phyloP scores from a whole-genome alignment of 2,797 vertebrate species.

The Micrastur ruficollis region DNA sequence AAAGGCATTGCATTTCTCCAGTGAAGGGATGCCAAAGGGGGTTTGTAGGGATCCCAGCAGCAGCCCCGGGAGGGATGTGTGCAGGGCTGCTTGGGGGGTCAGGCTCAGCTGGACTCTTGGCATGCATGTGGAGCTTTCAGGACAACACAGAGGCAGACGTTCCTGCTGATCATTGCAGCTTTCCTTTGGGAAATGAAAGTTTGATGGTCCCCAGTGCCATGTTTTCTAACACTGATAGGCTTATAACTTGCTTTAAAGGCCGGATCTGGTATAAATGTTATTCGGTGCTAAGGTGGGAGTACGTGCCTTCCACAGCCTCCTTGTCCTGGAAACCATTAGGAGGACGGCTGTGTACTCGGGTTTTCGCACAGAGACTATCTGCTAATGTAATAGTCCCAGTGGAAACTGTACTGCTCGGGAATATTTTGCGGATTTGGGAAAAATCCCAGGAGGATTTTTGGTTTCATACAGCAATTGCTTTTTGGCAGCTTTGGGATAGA shows the following conservation, averaged over 20 bases:
- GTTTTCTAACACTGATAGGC: background rate
- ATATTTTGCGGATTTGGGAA: constrained; percentile 47
- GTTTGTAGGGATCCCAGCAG: background rate
- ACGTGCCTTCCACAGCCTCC: background rate
- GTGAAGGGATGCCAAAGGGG: accelerated
- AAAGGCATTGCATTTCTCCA: background rate
- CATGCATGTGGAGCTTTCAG: background rate
- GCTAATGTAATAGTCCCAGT: constrained; percentile 29
- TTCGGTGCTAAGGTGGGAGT: background rate
- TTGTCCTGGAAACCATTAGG: constrained; percentile 1
- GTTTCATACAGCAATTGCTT: constrained; percentile 36
- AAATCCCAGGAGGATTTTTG: constrained; percentile 35
- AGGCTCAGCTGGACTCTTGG: background rate
- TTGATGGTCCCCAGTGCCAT: background rate
- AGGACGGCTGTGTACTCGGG: background rate
- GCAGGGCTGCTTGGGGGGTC: accelerated
- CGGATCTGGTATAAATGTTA: background rate
- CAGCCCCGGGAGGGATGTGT: accelerated
- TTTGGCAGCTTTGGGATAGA: constrained; percentile 29
- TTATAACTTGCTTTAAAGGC: background rate
- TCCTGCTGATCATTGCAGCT: background rate
- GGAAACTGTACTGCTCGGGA: constrained; percentile 22
- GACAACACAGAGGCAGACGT: background rate
- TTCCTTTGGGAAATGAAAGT: background rate
- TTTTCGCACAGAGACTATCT: constrained; percentile 5